Evolutionary conservation across 1,140 invertebrate species (phyloP).

Genomic region (Drosophila sproati): DNA sequence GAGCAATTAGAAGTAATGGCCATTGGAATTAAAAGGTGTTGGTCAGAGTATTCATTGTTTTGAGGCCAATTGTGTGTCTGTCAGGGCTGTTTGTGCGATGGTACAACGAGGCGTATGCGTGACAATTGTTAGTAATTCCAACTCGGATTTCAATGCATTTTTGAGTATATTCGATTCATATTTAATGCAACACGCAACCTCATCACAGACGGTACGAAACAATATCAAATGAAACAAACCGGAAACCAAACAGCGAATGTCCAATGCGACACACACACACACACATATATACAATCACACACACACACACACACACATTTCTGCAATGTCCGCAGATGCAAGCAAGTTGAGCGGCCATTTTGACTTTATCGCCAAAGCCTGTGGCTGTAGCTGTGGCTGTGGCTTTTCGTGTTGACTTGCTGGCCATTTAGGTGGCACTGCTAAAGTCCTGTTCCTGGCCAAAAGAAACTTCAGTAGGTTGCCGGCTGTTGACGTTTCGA

Average conservation of each 20-base stretch:
- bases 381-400: slow-evolving; percentile 3
- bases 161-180: slow-evolving; percentile 68
- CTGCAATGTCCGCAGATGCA: slow-evolving; percentile 65
- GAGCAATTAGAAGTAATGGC: slow-evolving; percentile 10
- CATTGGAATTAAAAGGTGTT: slow-evolving; percentile 38
- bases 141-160: slow-evolving; percentile 68
- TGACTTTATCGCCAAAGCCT: slow-evolving; percentile 6
- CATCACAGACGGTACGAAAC: slow-evolving; percentile 13
- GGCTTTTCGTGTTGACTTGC: slow-evolving; percentile 9
- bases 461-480: slow-evolving; percentile 59
- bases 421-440: slow-evolving; percentile 42
- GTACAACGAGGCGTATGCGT: slow-evolving; percentile 54
- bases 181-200: slow-evolving; percentile 71
- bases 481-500: slow-evolving; percentile 67
- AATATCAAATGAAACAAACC: slow-evolving; percentile 29
- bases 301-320: slow-evolving; percentile 28
- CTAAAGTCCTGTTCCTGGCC: slow-evolving; percentile 25
- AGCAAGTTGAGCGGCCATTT: slow-evolving; percentile 40
- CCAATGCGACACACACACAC: slow-evolving; percentile 47
- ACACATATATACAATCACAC: slow-evolving; percentile 5
- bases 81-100: not conserved
- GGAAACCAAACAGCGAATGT: slow-evolving; percentile 45
- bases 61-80: not conserved
- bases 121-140: slow-evolving; percentile 49
- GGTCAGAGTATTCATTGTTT: not conserved